Percentiles rank a stretch among this genome's conserved stretches.
These are phyloP conservation scores for Urophycis tenuis DNA, from an alignment of 2,797 vertebrate species.

Conservation along the genomic window DNA sequence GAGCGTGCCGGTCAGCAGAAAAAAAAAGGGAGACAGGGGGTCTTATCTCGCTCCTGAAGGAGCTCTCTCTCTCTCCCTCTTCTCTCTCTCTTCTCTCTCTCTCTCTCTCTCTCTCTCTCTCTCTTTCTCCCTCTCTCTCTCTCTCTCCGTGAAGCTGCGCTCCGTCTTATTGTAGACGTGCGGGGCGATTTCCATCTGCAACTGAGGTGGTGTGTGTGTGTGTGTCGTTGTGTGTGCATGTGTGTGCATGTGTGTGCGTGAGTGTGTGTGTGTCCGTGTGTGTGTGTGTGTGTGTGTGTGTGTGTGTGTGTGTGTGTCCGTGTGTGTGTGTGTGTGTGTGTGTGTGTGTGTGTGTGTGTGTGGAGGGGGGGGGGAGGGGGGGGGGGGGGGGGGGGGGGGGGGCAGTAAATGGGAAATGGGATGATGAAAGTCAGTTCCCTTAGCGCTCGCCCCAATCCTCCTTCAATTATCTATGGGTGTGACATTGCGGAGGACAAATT, in stretches of 20 bases:
- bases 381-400: conserved; percentile 1
- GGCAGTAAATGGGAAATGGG: conserved; percentile 5
- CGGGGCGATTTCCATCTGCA: neutral
- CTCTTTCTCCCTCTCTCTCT: conserved; percentile 9
- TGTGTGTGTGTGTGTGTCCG: no score
- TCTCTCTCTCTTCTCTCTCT: no score
- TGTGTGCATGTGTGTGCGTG: no score
- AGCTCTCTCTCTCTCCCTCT: conserved; percentile 24
- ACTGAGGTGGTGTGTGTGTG: neutral
- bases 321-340: no score
- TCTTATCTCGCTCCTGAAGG: conserved; percentile 52
- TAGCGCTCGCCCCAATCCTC: conserved; percentile 20
- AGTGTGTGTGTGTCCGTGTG: no score
- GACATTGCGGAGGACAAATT: conserved; percentile 71
- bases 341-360: no score
- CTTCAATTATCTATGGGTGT: conserved; percentile 47
- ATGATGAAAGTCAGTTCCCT: conserved; percentile 23
- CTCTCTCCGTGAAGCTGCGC: neutral
- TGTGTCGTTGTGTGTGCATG: no score
- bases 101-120: no score
- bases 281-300: no score
- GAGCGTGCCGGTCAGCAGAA: conserved; percentile 58
- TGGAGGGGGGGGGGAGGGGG: conserved; percentile 5
- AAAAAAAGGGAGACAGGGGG: conserved; percentile 47
- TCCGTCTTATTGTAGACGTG: neutral